Base-by-base conservation (phyloP, 2,888 invertebrate genomes). In the Beris morrisii region DNA sequence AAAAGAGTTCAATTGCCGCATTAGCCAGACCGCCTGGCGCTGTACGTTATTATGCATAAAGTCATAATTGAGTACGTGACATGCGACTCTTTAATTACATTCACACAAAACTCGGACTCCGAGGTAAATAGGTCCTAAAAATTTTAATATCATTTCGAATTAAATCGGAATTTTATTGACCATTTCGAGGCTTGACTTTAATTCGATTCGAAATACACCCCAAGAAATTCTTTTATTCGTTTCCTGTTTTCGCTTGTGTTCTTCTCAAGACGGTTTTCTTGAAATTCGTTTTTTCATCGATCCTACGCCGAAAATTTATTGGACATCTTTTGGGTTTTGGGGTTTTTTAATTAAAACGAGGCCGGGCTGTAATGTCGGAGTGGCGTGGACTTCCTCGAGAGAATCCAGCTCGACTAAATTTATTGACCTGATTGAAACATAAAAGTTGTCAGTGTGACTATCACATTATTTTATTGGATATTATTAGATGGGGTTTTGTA, bases 351-450 rank as follows among this genome's bases (percentile, higher is more conserved):
- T 56, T 56, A 56, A 56, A 56, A 9, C 56, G 6, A 38, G 13
- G 38, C 43, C 56, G 4, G 56, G 6, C 15, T 9, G 13, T 15
- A 9, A 43, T 43, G 5, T n/a, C 56, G 52, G 3, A 22, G 13
- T 12, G 28, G 2, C 5, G 63, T 43, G 28, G 28, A n/a, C 44
- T 53, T 44, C 53, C 54, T 52, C 55, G 55, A 64, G 54, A n/a
- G n/a, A n/a, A 55, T 48, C 31, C 61, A 53, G 61, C 31, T 15
- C 32, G 32, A 3, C 5, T 56, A 56, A 63, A 67, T 67, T 67
- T 63, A 67, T 67, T 48, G 55, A 67, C 48, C 66, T 50, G 66
- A 67, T 67, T 67, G 66, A 67, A 67, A 67, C 66, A 63, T 67
- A 67, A 67, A 67, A 67, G 66, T 61, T 67, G 66, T 67, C 66